A percentile compares a stretch with the other conserved stretches of the same genome.
phyloP scores from a whole-genome alignment of 2,888 invertebrate genomes.

The Polydrusus tereticollis region DNA sequence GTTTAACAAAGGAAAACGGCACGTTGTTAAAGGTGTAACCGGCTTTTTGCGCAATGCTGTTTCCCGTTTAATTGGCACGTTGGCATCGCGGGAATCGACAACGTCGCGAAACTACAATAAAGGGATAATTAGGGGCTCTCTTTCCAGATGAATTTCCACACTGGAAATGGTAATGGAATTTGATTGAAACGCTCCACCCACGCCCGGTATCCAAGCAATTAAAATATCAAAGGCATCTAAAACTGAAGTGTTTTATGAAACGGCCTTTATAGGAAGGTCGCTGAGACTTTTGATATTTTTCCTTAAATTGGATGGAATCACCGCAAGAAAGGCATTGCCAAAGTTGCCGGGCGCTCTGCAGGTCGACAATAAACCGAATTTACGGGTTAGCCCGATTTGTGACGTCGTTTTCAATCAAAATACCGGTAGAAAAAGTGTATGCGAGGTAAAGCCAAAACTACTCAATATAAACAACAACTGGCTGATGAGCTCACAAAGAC shows the following conservation, averaged over 20 bases:
- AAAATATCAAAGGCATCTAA: constrained; percentile 11
- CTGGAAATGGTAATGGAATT: not conserved
- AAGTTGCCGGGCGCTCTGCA: too few relatives aligned
- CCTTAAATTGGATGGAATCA: too few relatives aligned
- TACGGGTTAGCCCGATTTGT: too few relatives aligned
- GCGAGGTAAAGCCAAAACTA: too few relatives aligned
- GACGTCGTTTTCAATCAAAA: too few relatives aligned
- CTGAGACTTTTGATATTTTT: too few relatives aligned
- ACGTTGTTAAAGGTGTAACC: constrained; percentile 3
- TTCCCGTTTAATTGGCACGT: constrained; percentile 14
- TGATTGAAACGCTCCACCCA: not conserved
- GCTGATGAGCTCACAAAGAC: too few relatives aligned
- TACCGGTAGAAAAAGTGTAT: too few relatives aligned
- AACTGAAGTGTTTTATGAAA: not conserved
- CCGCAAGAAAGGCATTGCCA: too few relatives aligned
- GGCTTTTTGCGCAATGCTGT: constrained; percentile 12
- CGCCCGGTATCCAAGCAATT: not conserved
- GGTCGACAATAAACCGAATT: too few relatives aligned
- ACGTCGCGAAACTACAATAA: constrained; percentile 8
- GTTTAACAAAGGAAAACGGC: constrained; percentile 23
- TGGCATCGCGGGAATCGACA: not conserved
- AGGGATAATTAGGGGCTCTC: constrained; percentile 7
- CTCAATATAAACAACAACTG: too few relatives aligned
- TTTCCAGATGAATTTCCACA: constrained; percentile 4
- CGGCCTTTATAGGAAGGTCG: not conserved